These are phyloP conservation scores for Silurus aristotelis DNA, from an alignment of 2,797 vertebrate genomes.

Conservation along the genomic window DNA sequence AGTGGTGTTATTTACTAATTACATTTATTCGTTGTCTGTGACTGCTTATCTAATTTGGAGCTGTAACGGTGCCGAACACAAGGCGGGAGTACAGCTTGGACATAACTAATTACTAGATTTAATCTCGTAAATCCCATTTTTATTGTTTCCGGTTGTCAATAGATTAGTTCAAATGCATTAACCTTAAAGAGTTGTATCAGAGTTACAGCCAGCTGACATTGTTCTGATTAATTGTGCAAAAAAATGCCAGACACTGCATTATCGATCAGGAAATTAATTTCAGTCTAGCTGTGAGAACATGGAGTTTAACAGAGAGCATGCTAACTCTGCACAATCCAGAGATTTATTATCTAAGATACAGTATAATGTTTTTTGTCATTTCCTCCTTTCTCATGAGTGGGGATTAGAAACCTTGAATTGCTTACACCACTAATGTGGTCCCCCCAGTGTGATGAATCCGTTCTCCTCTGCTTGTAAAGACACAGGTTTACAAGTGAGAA, in stretches of 20 bases:
- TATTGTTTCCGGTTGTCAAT: conserved; percentile 36
- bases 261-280: conserved; percentile 73
- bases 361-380: too few relatives aligned
- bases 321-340: conserved; percentile 41
- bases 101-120: conserved; percentile 15
- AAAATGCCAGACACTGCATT: conserved; percentile 54
- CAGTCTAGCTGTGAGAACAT: conserved; percentile 58
- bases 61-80: background rate
- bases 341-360: background rate
- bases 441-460: background rate
- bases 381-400: background rate
- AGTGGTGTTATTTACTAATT: conserved; percentile 8
- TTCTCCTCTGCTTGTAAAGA: background rate
- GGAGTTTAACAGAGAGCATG: conserved; percentile 58
- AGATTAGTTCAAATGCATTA: conserved; percentile 28
- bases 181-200: conserved; percentile 36
- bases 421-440: background rate
- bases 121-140: conserved; percentile 23
- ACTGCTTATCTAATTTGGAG: conserved; percentile 10
- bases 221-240: conserved; percentile 51
- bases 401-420: conserved; percentile 1
- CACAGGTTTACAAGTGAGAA: conserved; percentile 9
- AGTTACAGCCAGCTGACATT: conserved; percentile 10
- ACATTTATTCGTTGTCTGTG: background rate
- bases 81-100: conserved; percentile 2